Evolutionary conservation across 1,140 invertebrate species (phyloP), one percentile per base, ranked within the genome.

Genomic region (Pachypsylla venusta): DNA sequence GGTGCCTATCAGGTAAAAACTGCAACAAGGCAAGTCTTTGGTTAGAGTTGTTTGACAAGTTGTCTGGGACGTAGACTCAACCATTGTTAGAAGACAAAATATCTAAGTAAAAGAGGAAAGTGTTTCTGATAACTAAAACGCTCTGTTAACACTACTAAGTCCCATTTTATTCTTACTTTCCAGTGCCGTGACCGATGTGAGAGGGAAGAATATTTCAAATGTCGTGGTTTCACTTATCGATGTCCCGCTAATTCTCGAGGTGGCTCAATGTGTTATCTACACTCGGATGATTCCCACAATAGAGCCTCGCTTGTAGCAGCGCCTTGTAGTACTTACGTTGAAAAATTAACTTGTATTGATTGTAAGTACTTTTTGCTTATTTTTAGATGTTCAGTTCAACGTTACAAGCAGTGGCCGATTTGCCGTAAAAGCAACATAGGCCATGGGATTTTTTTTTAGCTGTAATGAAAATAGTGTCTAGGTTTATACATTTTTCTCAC

Each of bases 121-220:
- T 25, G 16, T 26, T 3, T 53, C 10, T n/a, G n/a, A n/a, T n/a
- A n/a, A n/a, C n/a, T n/a, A n/a, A n/a, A n/a, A n/a, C n/a, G n/a
- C n/a, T n/a, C n/a, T n/a, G n/a, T n/a, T n/a, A n/a, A n/a, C n/a
- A n/a, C n/a, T n/a, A n/a, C n/a, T n/a, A n/a, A n/a, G n/a, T n/a
- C n/a, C n/a, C n/a, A n/a, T n/a, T n/a, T 56, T 60, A 0, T 55
- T 19, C 42, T 40, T 54, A 22, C n/a, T 54, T 62, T 66, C 3
- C 62, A 78, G 74, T 80, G 78, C 63, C 69, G 76, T 62, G 66
- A 70, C 24, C 71, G 71, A 54, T 79, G 78, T 63, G 69, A 76
- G 28, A 65, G 64, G 1, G 74, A 71, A 53, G 67, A 71, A 25
- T 71, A 71, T 22, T 79, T 80, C 64, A 64, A 69, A 27, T 80